A percentile compares a stretch with the other conserved stretches of the same genome.
phyloP scores from a whole-genome alignment of 2,888 invertebrate species.

The Caprella mutica region DNA sequence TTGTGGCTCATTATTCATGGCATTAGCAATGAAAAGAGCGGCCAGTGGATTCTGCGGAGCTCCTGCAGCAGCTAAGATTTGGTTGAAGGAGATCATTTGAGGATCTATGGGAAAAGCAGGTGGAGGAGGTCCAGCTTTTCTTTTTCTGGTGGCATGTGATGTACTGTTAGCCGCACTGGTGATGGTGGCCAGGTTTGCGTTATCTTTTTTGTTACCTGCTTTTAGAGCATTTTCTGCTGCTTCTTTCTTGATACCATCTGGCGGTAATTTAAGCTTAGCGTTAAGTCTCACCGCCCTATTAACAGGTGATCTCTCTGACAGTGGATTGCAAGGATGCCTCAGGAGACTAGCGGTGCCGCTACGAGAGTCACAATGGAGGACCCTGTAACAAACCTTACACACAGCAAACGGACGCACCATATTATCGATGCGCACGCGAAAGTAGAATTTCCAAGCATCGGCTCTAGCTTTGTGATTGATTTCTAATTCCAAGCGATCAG shows the following conservation, averaged over 20 bases:
- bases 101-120: constrained; percentile 26
- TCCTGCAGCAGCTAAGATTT: constrained; percentile 28
- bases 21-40: constrained; percentile 23
- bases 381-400: constrained; percentile 33
- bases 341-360: constrained; percentile 31
- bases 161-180: constrained; percentile 25
- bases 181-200: constrained; percentile 13
- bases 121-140: constrained; percentile 24
- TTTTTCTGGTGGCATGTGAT: constrained; percentile 24
- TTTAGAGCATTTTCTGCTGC: constrained; percentile 13
- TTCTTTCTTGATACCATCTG: constrained; percentile 14
- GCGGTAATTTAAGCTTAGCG: constrained; percentile 30
- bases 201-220: constrained; percentile 9
- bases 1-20: constrained; percentile 21
- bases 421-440: constrained; percentile 32
- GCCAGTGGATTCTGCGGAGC: constrained; percentile 20
- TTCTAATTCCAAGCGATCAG: constrained; percentile 31
- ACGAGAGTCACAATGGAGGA: constrained; percentile 32
- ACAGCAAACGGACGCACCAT: constrained; percentile 32
- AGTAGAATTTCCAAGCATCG: constrained; percentile 34
- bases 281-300: constrained; percentile 29
- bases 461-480: constrained; percentile 32
- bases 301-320: constrained; percentile 32
- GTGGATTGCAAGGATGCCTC: constrained; percentile 32
- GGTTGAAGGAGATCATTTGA: constrained; percentile 23